These are phyloP conservation scores for Actinernus sp. DNA, from an alignment of 92 coral and sea anemone species.

Conservation along the genomic window DNA sequence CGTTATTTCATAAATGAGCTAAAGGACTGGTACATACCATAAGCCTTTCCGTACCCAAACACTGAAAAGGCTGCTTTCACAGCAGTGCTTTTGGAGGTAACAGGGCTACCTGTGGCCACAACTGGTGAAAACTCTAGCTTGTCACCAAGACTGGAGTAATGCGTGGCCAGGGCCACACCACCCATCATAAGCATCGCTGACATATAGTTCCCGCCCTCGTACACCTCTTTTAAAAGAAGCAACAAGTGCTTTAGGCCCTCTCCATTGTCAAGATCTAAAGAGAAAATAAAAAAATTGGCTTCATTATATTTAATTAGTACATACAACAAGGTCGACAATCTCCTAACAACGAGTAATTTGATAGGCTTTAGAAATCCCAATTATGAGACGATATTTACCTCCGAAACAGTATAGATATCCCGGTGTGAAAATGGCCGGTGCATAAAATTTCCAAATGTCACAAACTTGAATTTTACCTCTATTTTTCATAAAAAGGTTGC, in stretches of 20 bases:
- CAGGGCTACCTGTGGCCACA: neutral
- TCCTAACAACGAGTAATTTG: too few species aligned
- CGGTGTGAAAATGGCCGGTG: too few species aligned
- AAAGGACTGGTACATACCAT: constrained; percentile 1
- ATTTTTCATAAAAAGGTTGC: too few species aligned
- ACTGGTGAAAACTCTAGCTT: constrained; percentile 10
- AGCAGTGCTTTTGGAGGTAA: constrained; percentile 5
- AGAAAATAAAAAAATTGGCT: neutral
- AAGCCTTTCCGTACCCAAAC: neutral
- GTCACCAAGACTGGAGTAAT: constrained; percentile 1
- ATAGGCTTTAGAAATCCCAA: too few species aligned
- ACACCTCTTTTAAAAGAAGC: neutral
- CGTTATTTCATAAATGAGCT: neutral
- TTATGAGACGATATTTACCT: too few species aligned
- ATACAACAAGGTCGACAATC: too few species aligned
- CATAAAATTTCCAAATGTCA: too few species aligned
- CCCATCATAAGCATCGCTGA: neutral
- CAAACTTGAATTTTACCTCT: too few species aligned
- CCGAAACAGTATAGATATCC: too few species aligned
- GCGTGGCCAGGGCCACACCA: constrained; percentile 1
- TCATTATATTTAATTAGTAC: too few species aligned
- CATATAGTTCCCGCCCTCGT: neutral
- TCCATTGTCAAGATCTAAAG: constrained; percentile 13
- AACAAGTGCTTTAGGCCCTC: neutral
- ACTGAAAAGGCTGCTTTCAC: constrained; percentile 8